Conservation (phyloP, 2,113 vertebrate genomes). For the Conger conger region DNA sequence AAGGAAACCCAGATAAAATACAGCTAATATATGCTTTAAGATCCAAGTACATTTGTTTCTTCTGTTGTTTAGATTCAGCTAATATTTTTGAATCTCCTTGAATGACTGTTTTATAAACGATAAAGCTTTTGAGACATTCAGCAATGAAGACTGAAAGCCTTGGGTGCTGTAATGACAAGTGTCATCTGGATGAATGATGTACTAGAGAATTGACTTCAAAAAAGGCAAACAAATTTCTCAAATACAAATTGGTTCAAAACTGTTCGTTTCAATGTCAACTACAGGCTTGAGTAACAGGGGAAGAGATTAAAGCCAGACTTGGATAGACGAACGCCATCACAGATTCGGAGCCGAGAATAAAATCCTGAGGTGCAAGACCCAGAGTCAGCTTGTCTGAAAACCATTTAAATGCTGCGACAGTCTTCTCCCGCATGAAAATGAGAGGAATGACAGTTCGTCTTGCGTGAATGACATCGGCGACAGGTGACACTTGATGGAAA, state of each 20-base stretch:
- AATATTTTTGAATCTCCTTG: neutral
- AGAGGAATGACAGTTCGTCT: neutral
- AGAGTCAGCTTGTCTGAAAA: neutral
- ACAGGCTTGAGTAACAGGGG: neutral
- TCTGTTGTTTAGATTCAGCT: neutral
- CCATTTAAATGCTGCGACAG: neutral
- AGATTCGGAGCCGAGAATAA: conserved; percentile 36
- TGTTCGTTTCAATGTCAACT: conserved; percentile 4
- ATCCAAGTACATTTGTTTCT: neutral
- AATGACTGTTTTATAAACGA: neutral
- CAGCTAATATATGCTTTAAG: neutral
- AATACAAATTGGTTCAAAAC: neutral
- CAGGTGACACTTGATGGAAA: neutral
- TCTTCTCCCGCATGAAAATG: neutral
- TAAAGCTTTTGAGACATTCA: neutral
- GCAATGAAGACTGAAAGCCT: neutral
- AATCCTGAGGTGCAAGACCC: neutral
- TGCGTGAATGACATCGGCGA: neutral
- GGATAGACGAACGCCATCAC: conserved; percentile 26
- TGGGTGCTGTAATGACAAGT: neutral
- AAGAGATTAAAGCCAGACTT: conserved; percentile 24
- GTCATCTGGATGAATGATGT: neutral
- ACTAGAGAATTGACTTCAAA: neutral
- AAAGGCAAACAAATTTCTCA: neutral
- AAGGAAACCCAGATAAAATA: neutral